A percentile compares a stretch with the other conserved stretches of the same genome.
Evolutionary conservation across 2,113 vertebrate genomes (phyloP).

Genomic region (Verasper variegatus): DNA sequence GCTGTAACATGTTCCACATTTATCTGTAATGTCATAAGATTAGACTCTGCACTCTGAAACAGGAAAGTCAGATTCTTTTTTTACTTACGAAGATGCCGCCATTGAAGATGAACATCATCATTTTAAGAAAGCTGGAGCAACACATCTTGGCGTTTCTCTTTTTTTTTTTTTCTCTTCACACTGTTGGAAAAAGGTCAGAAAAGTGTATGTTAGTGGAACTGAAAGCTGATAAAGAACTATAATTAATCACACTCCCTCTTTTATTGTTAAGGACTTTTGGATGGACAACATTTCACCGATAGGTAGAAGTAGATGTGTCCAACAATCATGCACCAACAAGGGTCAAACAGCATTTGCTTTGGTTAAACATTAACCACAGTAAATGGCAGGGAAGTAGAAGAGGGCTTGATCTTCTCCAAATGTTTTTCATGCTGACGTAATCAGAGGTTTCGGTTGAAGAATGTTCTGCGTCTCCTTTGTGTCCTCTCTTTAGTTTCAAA

Average conservation of each 20-base stretch:
- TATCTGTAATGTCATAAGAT: neutral
- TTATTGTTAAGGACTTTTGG: neutral
- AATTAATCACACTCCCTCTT: neutral
- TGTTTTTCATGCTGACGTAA: slow-evolving; percentile 15
- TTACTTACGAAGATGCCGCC: slow-evolving; percentile 87
- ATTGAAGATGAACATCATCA: slow-evolving; percentile 87
- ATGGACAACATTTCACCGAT: neutral
- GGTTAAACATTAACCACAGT: slow-evolving; percentile 70
- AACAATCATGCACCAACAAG: neutral
- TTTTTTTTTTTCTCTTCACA: slow-evolving; percentile 11
- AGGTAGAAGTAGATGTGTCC: neutral
- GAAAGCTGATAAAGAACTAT: neutral
- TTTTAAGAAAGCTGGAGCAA: slow-evolving; percentile 83
- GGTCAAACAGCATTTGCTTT: slow-evolving; percentile 33
- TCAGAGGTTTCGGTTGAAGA: slow-evolving; percentile 29
- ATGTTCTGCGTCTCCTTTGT: neutral
- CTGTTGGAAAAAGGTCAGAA: slow-evolving; percentile 27
- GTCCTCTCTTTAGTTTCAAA: neutral
- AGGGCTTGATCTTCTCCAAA: slow-evolving; percentile 4
- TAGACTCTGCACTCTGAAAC: neutral
- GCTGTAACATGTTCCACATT: neutral
- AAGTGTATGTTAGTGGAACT: neutral
- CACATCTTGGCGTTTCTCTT: slow-evolving; percentile 76
- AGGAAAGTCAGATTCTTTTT: neutral
- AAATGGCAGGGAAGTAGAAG: slow-evolving; percentile 1